Percentiles rank a stretch among this genome's conserved stretches.
Evolutionary conservation across 2,888 invertebrate species (phyloP).

Genomic region (Tanypteryx hageni): DNA sequence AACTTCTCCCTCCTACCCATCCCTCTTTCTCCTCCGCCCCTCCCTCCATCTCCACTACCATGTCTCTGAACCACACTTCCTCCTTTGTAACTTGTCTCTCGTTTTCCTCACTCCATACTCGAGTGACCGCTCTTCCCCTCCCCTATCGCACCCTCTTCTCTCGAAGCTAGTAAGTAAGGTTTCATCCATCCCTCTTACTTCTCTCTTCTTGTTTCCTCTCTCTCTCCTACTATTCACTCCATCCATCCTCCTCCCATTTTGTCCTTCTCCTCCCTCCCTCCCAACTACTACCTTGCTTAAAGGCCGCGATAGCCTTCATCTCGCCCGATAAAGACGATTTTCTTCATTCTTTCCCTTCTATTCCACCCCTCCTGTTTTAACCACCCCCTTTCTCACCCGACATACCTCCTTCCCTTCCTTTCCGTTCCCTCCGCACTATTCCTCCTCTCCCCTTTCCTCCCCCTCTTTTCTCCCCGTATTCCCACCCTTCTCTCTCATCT

Average conservation of each 20-base stretch:
- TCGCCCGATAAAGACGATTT: neutral
- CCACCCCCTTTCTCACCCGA: neutral
- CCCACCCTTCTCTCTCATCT: neutral
- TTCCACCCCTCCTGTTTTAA: no score
- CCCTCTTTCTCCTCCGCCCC: no score
- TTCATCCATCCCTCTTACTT: no score
- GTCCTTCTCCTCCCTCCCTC: no score
- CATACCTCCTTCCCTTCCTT: neutral
- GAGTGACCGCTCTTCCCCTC: neutral
- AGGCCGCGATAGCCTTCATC: neutral
- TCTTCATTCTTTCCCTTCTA: no score
- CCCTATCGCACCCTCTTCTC: no score
- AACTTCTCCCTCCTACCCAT: neutral
- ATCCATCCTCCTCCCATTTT: neutral
- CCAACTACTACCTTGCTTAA: neutral
- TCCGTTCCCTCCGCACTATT: neutral
- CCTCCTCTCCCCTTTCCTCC: neutral
- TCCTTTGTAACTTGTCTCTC: conserved; percentile 20
- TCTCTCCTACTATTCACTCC: neutral
- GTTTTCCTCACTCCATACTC: neutral
- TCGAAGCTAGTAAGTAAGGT: no score
- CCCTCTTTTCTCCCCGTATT: neutral
- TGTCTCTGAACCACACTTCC: neutral
- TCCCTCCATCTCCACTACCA: neutral
- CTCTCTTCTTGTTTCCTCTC: no score